Percentiles rank a stretch among this genome's conserved stretches.
phyloP scores from a whole-genome alignment of 2,888 invertebrate species.

The Slavum lentiscoides region DNA sequence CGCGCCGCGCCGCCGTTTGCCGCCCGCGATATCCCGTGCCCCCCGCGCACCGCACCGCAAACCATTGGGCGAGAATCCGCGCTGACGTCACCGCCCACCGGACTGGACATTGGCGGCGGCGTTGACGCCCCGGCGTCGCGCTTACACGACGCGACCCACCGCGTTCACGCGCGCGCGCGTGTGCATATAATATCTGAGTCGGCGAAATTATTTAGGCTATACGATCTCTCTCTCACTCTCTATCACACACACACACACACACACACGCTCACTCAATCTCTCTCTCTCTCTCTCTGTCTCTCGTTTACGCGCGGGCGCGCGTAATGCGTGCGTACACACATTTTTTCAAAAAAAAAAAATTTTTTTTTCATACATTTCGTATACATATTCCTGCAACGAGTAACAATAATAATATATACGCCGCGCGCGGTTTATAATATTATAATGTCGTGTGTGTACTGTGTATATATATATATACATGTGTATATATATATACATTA shows the following conservation, averaged over 20 bases:
- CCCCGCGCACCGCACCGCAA: neutral
- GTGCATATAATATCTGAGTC: conserved; percentile 12
- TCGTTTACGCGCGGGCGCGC: neutral
- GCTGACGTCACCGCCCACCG: conserved; percentile 53
- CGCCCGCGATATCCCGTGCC: neutral
- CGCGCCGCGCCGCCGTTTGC: neutral
- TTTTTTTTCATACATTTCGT: neutral
- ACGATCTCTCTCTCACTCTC: neutral
- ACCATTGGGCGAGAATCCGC: conserved; percentile 45
- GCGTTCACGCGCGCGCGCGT: neutral
- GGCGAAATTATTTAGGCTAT: conserved; percentile 47
- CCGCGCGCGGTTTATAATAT: too few species aligned
- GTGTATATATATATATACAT: too few species aligned
- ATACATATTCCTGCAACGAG: neutral
- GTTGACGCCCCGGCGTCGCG: conserved; percentile 24
- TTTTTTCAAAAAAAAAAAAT: conserved; percentile 25
- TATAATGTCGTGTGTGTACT: too few species aligned
- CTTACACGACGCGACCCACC: neutral
- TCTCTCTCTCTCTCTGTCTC: too few species aligned
- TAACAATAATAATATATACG: too few species aligned
- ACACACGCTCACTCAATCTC: too few species aligned
- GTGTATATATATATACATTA: too few species aligned
- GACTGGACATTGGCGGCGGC: conserved; percentile 45
- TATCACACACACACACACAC: too few species aligned
- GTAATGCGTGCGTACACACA: conserved; percentile 7